phyloP scores from a whole-genome alignment of 2,888 invertebrate species.

The Bursaphelenchus okinawaensis region DNA sequence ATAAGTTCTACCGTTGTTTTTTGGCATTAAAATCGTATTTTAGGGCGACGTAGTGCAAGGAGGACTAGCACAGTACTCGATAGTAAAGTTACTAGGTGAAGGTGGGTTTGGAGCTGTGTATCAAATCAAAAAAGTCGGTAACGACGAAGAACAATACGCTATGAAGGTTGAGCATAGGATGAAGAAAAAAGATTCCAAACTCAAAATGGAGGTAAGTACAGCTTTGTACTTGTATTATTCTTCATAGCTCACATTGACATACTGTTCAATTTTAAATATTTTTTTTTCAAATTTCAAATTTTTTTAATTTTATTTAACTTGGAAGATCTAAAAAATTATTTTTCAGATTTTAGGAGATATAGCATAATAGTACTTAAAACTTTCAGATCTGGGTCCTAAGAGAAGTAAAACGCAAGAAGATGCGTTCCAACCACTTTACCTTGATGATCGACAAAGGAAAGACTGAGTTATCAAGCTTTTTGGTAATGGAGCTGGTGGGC shows the following conservation, averaged over 20 bases:
- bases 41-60: too few species aligned
- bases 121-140: constrained; percentile 31
- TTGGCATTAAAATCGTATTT: too few species aligned
- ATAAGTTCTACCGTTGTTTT: too few species aligned
- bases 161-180: constrained; percentile 2
- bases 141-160: constrained; percentile 17
- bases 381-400: not conserved
- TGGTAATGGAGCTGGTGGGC: constrained; percentile 40
- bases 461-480: constrained; percentile 35
- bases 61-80: too few species aligned
- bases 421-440: constrained; percentile 29
- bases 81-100: constrained; percentile 41
- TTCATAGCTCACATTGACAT: not conserved
- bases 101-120: constrained; percentile 35
- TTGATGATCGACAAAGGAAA: constrained; percentile 38
- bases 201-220: not conserved
- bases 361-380: too few species aligned
- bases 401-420: not conserved
- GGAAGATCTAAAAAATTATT: not conserved
- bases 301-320: not conserved
- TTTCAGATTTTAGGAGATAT: too few species aligned
- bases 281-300: not conserved
- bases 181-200: not conserved
- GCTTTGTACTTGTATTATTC: not conserved
- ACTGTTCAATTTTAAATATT: not conserved